These are phyloP conservation scores for Numenius arquata DNA, from an alignment of 2,113 vertebrate species.

Conservation along the genomic window DNA sequence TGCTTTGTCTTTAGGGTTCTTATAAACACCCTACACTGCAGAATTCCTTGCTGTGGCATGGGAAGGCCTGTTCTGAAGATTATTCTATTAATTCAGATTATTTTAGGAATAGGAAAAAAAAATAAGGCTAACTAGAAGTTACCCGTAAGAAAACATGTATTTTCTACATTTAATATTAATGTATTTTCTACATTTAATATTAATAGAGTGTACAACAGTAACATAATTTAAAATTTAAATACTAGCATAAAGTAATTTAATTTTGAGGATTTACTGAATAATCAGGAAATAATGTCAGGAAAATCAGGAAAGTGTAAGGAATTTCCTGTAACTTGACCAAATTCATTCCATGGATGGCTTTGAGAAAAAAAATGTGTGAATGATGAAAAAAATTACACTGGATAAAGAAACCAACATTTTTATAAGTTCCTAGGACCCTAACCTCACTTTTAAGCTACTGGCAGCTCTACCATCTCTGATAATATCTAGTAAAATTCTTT, in stretches of 20 bases:
- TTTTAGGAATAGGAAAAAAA: background rate
- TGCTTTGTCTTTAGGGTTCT: background rate
- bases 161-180: background rate
- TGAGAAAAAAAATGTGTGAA: background rate
- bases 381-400: background rate
- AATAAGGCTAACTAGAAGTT: background rate
- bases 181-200: background rate
- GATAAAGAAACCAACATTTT: background rate
- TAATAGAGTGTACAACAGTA: background rate
- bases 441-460: background rate
- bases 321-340: background rate
- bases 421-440: background rate
- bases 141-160: background rate
- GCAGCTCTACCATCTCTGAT: background rate
- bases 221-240: background rate
- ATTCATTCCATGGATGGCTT: background rate
- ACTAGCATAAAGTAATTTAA: background rate
- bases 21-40: fast-evolving
- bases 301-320: background rate
- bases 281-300: background rate
- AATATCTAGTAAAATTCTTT: background rate
- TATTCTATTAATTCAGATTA: background rate
- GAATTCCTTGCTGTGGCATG: background rate
- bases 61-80: background rate
- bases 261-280: background rate